Conservation (phyloP, 2,888 invertebrate species). For the Syritta pipiens region DNA sequence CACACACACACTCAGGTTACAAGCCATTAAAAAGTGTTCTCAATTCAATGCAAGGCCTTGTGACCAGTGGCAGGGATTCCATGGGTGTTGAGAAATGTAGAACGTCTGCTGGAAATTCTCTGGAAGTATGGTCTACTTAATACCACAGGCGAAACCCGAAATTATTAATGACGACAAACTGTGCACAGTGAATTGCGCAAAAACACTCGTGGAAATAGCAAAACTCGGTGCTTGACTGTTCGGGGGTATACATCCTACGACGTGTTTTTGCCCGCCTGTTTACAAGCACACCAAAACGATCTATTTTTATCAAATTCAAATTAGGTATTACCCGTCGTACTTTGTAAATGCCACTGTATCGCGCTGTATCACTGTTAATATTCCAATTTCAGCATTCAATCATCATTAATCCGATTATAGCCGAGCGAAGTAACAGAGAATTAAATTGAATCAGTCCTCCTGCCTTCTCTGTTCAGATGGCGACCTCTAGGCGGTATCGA, state of each 20-base stretch:
- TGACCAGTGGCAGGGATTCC: background rate
- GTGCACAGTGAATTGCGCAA: constrained; percentile 38
- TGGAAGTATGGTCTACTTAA: background rate
- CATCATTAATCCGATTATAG: constrained; percentile 61
- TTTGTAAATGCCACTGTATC: background rate
- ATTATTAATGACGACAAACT: constrained; percentile 33
- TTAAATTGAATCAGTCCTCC: constrained; percentile 46
- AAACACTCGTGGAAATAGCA: constrained; percentile 18
- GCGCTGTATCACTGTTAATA: constrained; percentile 25
- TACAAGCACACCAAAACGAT: constrained; percentile 24
- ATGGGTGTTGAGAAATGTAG: background rate
- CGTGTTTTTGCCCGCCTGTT: constrained; percentile 2
- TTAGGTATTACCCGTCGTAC: constrained; percentile 4
- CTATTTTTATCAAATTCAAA: constrained; percentile 45
- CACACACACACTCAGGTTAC: no score
- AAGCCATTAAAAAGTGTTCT: background rate
- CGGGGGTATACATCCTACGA: no score
- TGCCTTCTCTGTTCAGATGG: background rate
- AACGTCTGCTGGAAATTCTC: background rate
- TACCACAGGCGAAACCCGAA: background rate
- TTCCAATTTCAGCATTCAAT: constrained; percentile 63
- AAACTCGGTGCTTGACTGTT: background rate
- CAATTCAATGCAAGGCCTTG: background rate
- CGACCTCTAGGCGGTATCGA: background rate
- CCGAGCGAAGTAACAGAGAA: constrained; percentile 51